phyloP scores from a whole-genome alignment of 2,888 invertebrate genomes.

The Drosophila mimica region DNA sequence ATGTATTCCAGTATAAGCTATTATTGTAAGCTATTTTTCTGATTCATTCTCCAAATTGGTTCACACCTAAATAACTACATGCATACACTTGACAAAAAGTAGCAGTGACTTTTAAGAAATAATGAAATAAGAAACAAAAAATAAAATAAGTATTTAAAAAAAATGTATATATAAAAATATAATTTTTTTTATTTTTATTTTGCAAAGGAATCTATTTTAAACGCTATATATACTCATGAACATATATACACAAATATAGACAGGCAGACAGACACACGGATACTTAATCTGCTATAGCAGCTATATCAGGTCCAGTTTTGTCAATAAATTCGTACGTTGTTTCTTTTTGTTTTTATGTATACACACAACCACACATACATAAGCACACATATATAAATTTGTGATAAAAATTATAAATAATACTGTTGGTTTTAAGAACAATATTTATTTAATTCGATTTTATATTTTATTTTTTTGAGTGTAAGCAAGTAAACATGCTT shows the following conservation, averaged over 20 bases:
- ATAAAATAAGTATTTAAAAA: neutral
- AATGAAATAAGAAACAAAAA: neutral
- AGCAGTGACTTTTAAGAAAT: neutral
- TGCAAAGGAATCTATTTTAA: neutral
- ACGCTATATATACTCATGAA: neutral
- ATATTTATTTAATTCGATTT: neutral
- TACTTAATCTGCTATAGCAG: constrained; percentile 33
- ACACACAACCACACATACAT: neutral
- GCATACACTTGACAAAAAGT: neutral
- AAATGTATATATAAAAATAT: too few species aligned
- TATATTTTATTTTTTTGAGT: neutral
- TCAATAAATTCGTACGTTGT: constrained; percentile 77
- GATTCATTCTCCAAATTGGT: constrained; percentile 1
- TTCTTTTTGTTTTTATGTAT: neutral
- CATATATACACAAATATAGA: constrained; percentile 35
- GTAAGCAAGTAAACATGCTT: neutral
- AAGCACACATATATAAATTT: neutral
- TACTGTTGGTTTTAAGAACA: neutral
- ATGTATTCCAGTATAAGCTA: neutral
- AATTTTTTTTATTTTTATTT: neutral
- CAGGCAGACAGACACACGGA: constrained; percentile 31
- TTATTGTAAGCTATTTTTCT: constrained; percentile 3
- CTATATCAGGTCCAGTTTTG: constrained; percentile 71
- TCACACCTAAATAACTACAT: neutral
- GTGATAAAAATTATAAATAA: neutral